Evolutionary conservation across 2,888 invertebrate species (phyloP), one percentile per base, ranked within the genome.

Genomic region (Lasioglossum villosulum): DNA sequence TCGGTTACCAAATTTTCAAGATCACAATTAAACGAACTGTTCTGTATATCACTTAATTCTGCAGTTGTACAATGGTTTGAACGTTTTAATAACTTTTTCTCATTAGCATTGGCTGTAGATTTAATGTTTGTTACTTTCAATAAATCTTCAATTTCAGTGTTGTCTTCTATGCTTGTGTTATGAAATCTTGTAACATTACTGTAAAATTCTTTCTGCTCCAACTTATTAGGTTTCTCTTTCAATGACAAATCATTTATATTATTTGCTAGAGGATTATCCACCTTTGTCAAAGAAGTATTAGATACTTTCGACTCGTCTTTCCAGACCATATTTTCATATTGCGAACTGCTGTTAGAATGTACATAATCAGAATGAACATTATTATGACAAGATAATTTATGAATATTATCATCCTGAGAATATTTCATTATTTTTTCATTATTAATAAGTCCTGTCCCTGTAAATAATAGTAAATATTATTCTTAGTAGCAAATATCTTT

Each of bases 121-220:
- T 75, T 4, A 71, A 23, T 48, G 72, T 75, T 73, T 75, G 39
- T 10, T 75, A 16, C 16, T 56, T 66, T 10, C 27, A 56, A 56
- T 2, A n/a, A 56, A 79, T 74, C 23, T 59, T 66, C 19, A 34
- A 66, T 23, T 3, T 66, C 23, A 8, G 8, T 4, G 39, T 78
- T 78, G 56, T 75, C 42, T 81, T 84, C 79, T 27, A 84, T 59
- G 45, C 59, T 83, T 27, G 52, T 83, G 39, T 83, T 63, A 59
- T 10, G 5, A 1, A 34, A 27, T 42, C 4, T n/a, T 27, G 68
- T 68, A 16, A 56, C 52, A 16, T 45, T 66, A 12, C 39, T 4
- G 4, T 48, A 30, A 27, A 19, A 42, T 2, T 39, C 1, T 42
- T 70, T 79, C 14, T 37, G 23, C 5, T n/a, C 1, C 23, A 45